Conservation (phyloP, 2,113 vertebrate genomes). For the Cygnus atratus region DNA sequence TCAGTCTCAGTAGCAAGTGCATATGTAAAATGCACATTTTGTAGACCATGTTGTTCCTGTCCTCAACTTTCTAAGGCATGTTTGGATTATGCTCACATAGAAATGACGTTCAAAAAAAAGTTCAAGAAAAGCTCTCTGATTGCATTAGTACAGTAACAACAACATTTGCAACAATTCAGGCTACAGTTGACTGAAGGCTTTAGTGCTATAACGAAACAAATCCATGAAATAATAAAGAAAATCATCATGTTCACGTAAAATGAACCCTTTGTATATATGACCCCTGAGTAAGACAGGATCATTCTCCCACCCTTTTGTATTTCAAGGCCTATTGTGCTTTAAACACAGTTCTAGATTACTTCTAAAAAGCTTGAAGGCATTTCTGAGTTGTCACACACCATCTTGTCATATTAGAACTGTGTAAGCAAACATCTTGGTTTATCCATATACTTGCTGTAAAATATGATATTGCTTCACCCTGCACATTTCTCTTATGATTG, state of each 20-base stretch:
- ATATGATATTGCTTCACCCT: neutral
- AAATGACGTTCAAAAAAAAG: conserved; percentile 3
- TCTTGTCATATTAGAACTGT: neutral
- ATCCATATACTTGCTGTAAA: neutral
- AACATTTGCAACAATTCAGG: neutral
- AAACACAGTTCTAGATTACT: neutral
- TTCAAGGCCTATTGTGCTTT: neutral
- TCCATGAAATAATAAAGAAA: neutral
- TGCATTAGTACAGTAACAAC: conserved; percentile 6
- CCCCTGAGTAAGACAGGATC: neutral
- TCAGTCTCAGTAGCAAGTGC: conserved; percentile 13
- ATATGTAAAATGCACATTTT: neutral
- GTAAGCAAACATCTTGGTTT: neutral
- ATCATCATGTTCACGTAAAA: neutral
- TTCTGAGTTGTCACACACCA: neutral
- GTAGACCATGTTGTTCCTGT: neutral
- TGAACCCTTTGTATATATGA: neutral
- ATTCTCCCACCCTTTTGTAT: neutral
- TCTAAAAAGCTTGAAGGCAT: neutral
- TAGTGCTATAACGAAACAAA: neutral
- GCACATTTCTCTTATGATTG: neutral
- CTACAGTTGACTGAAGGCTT: neutral
- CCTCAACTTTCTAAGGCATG: neutral
- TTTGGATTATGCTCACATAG: neutral
- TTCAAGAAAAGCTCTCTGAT: conserved; percentile 22